A percentile compares a stretch with the other conserved stretches of the same genome.
Conservation (phyloP, 2,888 invertebrate genomes). For the Drosophila putrida region DNA sequence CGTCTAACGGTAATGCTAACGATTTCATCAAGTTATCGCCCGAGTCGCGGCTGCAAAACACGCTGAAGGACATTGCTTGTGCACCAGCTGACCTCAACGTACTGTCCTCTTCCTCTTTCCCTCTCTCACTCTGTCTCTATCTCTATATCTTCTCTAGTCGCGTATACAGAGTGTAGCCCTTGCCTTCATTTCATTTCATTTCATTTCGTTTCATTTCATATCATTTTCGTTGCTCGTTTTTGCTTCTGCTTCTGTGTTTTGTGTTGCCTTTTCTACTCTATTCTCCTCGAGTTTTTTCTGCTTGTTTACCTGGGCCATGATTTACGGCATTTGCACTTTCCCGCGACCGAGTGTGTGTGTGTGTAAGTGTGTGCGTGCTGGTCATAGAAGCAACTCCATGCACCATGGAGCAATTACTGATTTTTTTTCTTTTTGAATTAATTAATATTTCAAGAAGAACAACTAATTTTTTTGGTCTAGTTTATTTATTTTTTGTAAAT, state of each 20-base stretch:
- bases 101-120: background rate
- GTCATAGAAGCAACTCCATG: constrained; percentile 1
- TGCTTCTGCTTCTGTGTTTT: constrained; percentile 12
- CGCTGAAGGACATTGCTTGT: constrained; percentile 24
- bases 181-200: constrained; percentile 46
- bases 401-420: too few species aligned
- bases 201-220: constrained; percentile 32
- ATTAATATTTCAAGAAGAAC: too few species aligned
- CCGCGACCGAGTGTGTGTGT: constrained; percentile 33
- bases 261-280: constrained; percentile 10
- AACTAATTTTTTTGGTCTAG: too few species aligned
- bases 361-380: constrained; percentile 43
- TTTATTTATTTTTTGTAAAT: too few species aligned
- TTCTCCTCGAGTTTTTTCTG: constrained; percentile 16
- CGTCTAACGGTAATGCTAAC: constrained; percentile 67
- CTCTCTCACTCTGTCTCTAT: background rate
- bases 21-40: constrained; percentile 65
- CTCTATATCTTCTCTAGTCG: background rate
- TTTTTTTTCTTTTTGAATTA: too few species aligned
- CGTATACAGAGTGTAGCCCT: constrained; percentile 5
- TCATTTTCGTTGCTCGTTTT: constrained; percentile 20
- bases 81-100: constrained; percentile 22
- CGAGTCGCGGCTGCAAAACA: constrained; percentile 33
- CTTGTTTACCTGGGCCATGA: constrained; percentile 71
- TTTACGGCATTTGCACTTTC: constrained; percentile 73